Evolutionary conservation across 2,888 invertebrate genomes (phyloP).

Genomic region (Chrysomela aeneicollis): DNA sequence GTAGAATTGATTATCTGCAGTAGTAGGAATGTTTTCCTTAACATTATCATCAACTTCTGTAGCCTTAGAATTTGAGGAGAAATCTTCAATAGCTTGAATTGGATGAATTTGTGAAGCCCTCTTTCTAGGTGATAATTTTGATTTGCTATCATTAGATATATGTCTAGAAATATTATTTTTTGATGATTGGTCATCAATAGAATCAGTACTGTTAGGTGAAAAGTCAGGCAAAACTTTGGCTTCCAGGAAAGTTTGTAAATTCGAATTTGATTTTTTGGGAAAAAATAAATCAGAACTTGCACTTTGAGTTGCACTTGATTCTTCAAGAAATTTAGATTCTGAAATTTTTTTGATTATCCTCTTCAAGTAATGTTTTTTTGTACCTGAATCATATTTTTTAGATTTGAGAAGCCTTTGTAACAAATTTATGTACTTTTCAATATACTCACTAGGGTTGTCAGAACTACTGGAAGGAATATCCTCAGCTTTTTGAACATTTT

Average conservation of each 20-base stretch:
- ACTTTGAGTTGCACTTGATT: slow-evolving; percentile 63
- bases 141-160: neutral
- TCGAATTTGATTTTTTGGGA: slow-evolving; percentile 49
- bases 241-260: neutral
- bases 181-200: slow-evolving; percentile 16
- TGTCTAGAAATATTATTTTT: neutral
- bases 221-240: neutral
- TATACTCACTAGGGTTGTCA: slow-evolving; percentile 59
- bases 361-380: slow-evolving; percentile 71
- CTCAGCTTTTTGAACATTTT: slow-evolving; percentile 17
- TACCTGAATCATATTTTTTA: slow-evolving; percentile 66
- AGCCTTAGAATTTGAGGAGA: no score
- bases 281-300: slow-evolving; percentile 64
- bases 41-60: no score
- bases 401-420: slow-evolving; percentile 68
- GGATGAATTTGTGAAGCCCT: slow-evolving; percentile 29
- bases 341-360: slow-evolving; percentile 71
- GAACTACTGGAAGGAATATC: slow-evolving; percentile 23
- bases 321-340: slow-evolving; percentile 68
- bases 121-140: slow-evolving; percentile 24
- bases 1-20: no score
- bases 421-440: slow-evolving; percentile 69
- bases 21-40: no score
- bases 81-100: slow-evolving; percentile 7
- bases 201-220: slow-evolving; percentile 26